phyloP scores from a whole-genome alignment of 2,888 invertebrate species.

The Eristalis arbustorum region DNA sequence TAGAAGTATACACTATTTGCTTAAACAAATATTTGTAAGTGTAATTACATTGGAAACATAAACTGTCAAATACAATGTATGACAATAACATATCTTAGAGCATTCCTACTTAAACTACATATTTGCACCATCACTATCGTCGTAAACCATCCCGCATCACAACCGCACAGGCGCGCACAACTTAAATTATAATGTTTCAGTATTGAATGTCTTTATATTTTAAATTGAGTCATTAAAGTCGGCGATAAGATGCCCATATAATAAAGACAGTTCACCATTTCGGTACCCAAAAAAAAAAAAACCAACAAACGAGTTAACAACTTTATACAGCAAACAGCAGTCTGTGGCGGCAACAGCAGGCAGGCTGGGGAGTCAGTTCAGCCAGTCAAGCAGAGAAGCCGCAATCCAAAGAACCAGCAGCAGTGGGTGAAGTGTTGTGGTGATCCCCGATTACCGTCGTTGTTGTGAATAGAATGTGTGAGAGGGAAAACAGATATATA shows the following conservation, averaged over 20 bases:
- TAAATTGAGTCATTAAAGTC: conserved; percentile 70
- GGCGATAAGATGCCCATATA: conserved; percentile 62
- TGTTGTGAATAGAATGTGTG: background rate
- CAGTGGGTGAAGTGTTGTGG: conserved; percentile 1
- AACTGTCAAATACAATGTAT: too few species aligned
- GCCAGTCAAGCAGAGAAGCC: background rate
- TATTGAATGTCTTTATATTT: conserved; percentile 68
- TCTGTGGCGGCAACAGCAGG: background rate
- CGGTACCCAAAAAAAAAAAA: conserved; percentile 12
- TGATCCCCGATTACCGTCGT: background rate
- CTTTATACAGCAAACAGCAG: conserved; percentile 30
- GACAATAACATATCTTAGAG: too few species aligned
- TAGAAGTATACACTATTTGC: too few species aligned
- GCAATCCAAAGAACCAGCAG: background rate
- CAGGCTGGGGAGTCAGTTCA: background rate
- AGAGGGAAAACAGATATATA: background rate
- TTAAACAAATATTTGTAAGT: too few species aligned
- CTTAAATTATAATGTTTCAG: conserved; percentile 63
- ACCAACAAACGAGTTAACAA: conserved; percentile 58
- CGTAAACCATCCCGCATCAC: conserved; percentile 14
- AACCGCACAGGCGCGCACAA: background rate
- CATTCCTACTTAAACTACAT: too few species aligned
- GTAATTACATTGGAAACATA: too few species aligned
- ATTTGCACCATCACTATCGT: conserved; percentile 29
- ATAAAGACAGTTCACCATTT: conserved; percentile 59